Evolutionary conservation across 2,113 vertebrate genomes (phyloP).

Genomic region (Phainopepla nitens): DNA sequence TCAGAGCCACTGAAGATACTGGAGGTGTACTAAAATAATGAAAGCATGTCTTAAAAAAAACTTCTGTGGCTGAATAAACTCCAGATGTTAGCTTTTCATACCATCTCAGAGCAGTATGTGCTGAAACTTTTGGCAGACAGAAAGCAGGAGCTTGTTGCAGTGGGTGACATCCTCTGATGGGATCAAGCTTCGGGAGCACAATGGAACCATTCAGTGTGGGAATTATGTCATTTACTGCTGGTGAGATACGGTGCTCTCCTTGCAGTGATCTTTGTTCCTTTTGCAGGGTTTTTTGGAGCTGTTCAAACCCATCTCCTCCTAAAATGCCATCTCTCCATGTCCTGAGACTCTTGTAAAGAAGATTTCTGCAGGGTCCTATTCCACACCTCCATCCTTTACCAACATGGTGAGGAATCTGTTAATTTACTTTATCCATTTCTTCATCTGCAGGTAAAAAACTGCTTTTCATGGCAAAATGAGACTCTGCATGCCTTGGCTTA

Average conservation of each 20-base stretch:
- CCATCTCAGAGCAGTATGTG: neutral
- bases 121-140: constrained; percentile 29
- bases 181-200: constrained; percentile 15
- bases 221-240: constrained; percentile 25
- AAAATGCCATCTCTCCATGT: neutral
- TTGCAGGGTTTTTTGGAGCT: neutral
- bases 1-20: neutral
- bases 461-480: neutral
- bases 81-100: constrained; percentile 51
- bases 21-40: constrained; percentile 23
- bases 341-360: neutral
- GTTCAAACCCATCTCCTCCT: neutral
- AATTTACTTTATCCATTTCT: neutral
- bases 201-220: neutral
- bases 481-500: fast-evolving
- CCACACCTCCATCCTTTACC: neutral
- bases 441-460: neutral
- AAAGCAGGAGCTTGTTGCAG: constrained; percentile 23
- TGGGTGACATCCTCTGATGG: constrained; percentile 38
- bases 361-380: neutral
- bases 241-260: neutral
- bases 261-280: neutral
- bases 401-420: neutral
- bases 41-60: constrained; percentile 21
- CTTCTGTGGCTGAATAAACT: constrained; percentile 49